phyloP scores from a whole-genome alignment of 64 coral and sea anemone genomes.

The Dendronephthya gigantea region DNA sequence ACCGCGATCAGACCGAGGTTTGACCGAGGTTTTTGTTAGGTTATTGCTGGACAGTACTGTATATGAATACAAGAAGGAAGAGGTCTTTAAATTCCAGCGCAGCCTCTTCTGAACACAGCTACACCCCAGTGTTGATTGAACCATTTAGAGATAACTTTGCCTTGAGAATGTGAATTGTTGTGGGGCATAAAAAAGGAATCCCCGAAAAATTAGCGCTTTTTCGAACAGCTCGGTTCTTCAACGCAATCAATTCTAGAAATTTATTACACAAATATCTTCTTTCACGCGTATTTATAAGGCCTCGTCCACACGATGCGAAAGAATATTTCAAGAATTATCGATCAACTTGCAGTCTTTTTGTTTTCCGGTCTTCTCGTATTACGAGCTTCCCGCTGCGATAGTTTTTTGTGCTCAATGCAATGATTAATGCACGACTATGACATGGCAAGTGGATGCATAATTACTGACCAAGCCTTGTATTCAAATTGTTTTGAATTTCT shows the following conservation, averaged over 20 bases:
- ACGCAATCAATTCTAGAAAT: neutral
- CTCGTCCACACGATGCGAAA: too few relatives aligned
- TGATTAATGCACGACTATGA: neutral
- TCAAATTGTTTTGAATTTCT: neutral
- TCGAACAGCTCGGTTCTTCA: too few relatives aligned
- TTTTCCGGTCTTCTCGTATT: neutral
- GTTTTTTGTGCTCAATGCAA: neutral
- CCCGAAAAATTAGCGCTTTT: too few relatives aligned
- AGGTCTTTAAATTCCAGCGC: neutral
- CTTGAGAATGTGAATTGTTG: too few relatives aligned
- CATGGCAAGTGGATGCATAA: neutral
- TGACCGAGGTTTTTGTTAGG: too few relatives aligned
- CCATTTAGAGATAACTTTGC: neutral
- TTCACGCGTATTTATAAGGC: too few relatives aligned
- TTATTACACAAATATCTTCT: too few relatives aligned
- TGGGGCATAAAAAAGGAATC: too few relatives aligned
- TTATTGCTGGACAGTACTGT: too few relatives aligned
- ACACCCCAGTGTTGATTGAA: neutral
- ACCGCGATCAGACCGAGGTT: too few relatives aligned
- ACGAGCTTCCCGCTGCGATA: neutral
- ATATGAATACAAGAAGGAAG: neutral
- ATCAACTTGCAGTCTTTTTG: too few relatives aligned
- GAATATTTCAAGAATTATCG: too few relatives aligned
- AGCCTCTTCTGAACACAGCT: neutral
- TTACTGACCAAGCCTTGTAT: neutral